Percentiles rank a stretch among this genome's conserved stretches.
Evolutionary conservation across 2,797 vertebrate genomes (phyloP).

Genomic region (Pseudotriccus pelzelni): DNA sequence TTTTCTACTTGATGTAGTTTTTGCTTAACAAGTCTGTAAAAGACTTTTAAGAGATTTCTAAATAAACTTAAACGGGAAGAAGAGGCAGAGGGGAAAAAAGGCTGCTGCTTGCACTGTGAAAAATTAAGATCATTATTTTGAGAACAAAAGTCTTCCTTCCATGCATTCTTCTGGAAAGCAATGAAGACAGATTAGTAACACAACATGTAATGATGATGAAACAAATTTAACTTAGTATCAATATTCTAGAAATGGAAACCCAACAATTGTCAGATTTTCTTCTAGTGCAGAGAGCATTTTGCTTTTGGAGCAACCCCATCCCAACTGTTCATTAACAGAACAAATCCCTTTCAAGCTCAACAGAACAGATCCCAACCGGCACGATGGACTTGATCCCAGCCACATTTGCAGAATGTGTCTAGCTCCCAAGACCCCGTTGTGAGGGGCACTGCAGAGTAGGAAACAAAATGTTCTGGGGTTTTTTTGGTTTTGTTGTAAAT

Average conservation of each 20-base stretch:
- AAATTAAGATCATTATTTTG: not conserved
- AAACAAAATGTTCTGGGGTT: not conserved
- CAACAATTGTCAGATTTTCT: not conserved
- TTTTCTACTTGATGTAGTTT: not conserved
- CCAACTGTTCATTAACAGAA: constrained; percentile 13
- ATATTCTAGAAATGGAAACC: not conserved
- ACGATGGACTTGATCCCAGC: not conserved
- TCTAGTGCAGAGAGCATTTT: not conserved
- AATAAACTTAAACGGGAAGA: not conserved
- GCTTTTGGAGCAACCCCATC: not conserved
- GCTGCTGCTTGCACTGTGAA: not conserved
- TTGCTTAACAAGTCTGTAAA: not conserved
- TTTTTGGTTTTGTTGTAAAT: not conserved
- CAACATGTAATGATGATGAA: not conserved
- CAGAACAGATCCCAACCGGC: not conserved
- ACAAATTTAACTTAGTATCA: not conserved
- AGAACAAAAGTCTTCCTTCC: not conserved
- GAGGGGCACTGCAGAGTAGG: not conserved
- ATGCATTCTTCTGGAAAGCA: not conserved
- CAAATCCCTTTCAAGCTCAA: not conserved
- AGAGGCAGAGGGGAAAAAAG: not conserved
- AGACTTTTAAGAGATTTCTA: not conserved
- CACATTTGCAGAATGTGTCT: not conserved
- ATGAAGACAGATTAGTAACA: not conserved
- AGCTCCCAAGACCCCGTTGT: not conserved